Evolutionary conservation across 2,888 invertebrate species (phyloP), one percentile per base, ranked within the genome.

Genomic region (Anthrax anthrax): DNA sequence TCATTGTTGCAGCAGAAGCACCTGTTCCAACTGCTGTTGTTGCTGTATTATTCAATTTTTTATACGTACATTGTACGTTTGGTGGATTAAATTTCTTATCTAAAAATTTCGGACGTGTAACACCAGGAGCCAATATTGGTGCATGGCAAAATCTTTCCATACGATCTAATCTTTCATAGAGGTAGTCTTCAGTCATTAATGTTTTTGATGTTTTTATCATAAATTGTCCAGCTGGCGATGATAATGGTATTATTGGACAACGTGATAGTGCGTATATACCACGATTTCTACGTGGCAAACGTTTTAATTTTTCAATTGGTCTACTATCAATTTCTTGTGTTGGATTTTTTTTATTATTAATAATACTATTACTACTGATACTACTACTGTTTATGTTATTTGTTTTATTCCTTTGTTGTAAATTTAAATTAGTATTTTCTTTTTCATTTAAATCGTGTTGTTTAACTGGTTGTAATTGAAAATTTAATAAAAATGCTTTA

Each of bases 151-250:
- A 70, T 47, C 73, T 64, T 49, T 74, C 74, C 52, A 71, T 59
- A 49, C 73, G 68, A 37, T 74, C 74, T n/a, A 73, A 54, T 37
- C 72, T 67, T 53, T 74, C 74, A 44, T 63, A 64, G 32, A 72
- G 63, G 51, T 70, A 72, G n/a, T 66, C 71, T 51, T 64, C 60
- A 5, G 61, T 60, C 50, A 64, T 57, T 57, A 66, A 62, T 46
- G 65, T 60, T 56, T 72, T 72, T n/a, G 70, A 70, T 39, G 69
- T 67, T 53, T 69, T 71, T 16, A 70, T 60, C 46, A 74, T 57
- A 39, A 70, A 58, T 42, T 72, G 63, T 6, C 74, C 74, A 29
- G 72, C 72, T 14, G 73, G 73, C 32, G 73, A 74, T 13, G 74
- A 73, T 46, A 74, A 65, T 4, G 74, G 72, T 50, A 74, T 73